Evolutionary conservation across 2,797 vertebrate genomes (phyloP), one percentile per base, ranked within the genome.

Genomic region (Pitangus sulphuratus): DNA sequence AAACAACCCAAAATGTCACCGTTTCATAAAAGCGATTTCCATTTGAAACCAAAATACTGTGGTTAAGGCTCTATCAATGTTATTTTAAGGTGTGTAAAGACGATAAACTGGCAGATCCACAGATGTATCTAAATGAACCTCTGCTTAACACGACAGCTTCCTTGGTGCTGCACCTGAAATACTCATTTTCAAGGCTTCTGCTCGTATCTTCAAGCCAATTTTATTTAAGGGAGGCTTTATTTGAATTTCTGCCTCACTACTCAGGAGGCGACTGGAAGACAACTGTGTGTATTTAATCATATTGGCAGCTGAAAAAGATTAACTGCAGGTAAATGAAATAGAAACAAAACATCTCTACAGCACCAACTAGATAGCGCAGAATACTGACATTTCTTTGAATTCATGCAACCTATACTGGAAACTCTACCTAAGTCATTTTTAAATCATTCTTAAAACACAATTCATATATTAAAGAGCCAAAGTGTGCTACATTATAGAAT

Each of bases 311-410:
- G 88, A 87, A 42, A 88, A 87, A 84, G 77, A 88, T 91, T 79
- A 90, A 84, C 74, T 66, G 77, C 86, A 83, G 84, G 89, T 84
- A 92, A 82, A 93, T 37, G 90, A 93, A 90, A 86, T 12, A 51
- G 76, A 44, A 91, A 75, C 76, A 76, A 69, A 89, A 58, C 39
- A 82, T 33, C 72, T 84, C 77, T 39, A 35, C 83, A 91, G 65
- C 51, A 68, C 45, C 75, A 66, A 54, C 24, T 6, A 35, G 81
- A 31, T 1, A 42, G 24, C 6, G 39, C 28, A 66, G 81, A 83
- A 51, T 14, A 42, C 15, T 2, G 11, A 18, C 8, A n/a, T 4
- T 25, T 40, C 45, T 26, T 68, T 28, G 10, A 20, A 57, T 65
- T 65, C 45, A 25, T 45, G 62, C 31, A 66, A 53, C 31, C 47